Evolutionary conservation across 2,113 vertebrate genomes (phyloP), one percentile per base, ranked within the genome.

Genomic region (Vireo altiloquus): DNA sequence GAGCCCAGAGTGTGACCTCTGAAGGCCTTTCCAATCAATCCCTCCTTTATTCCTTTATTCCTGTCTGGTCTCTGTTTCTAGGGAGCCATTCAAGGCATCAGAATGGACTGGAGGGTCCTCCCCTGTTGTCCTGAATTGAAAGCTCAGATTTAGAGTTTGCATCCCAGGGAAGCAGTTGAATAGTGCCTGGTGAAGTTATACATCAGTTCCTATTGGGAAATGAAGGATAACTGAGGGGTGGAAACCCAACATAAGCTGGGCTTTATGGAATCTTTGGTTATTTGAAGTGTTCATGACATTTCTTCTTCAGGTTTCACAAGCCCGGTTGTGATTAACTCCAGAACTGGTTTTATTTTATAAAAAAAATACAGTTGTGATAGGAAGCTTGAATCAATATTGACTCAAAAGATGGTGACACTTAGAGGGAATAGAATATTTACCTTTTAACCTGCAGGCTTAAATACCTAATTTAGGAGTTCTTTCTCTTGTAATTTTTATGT

Each of bases 381-480:
- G 72, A 81, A 78, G 47, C 42, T 74, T 66, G 42, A 87, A 37
- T 83, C 47, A 86, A 57, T 88, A 89, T 89, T 84, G 77, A 91
- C 72, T 91, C 31, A 76, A n/a, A 92, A 56, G 60, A 92, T 60
- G 52, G 78, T 92, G 63, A 64, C 49, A 40, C 39, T 84, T 52
- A 20, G 35, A 69, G 9, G 25, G 46, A 87, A 28, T 69, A 72
- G 50, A 87, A 40, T 87, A 90, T 82, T 95, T 91, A 64, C n/a
- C 20, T 94, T 84, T 75, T 76, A 50, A 80, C 40, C 30, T 79
- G 15, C n/a, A 59, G 66, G 42, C 65, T 90, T 85, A 60, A 95
- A 90, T 85, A 60, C n/a, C 15, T 79, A 53, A 88, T 90, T 90
- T 80, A 57, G 66, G n/a, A 72, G 40, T 56, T 54, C 42, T 87